Percentiles rank a stretch among this genome's conserved stretches.
Evolutionary conservation across 2,113 vertebrate species (phyloP).

Genomic region (Uria lomvia): DNA sequence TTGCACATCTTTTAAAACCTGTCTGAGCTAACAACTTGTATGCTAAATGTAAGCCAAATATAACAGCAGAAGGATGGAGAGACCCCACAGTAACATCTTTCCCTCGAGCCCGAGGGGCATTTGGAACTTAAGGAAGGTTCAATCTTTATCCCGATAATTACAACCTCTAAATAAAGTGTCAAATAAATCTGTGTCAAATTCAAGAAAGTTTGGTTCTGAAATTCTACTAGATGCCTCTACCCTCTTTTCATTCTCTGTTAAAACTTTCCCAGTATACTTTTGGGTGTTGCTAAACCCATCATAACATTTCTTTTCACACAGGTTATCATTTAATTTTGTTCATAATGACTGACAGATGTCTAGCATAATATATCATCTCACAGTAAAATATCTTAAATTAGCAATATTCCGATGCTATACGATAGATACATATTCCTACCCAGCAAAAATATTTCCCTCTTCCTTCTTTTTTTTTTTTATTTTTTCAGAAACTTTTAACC

Average conservation of each 20-base stretch:
- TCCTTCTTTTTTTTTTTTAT: not conserved
- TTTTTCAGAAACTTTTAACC: not conserved
- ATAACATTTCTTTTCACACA: not conserved
- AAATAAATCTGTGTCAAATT: constrained; percentile 29
- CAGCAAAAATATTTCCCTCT: not conserved
- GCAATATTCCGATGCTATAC: not conserved
- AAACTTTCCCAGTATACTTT: constrained; percentile 8
- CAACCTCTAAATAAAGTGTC: constrained; percentile 35
- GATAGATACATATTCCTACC: not conserved
- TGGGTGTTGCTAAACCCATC: constrained; percentile 8
- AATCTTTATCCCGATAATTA: constrained; percentile 36
- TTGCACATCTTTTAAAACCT: not conserved
- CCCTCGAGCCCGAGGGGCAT: not conserved
- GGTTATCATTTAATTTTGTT: not conserved
- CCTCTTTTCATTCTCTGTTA: constrained; percentile 20
- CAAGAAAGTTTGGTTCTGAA: constrained; percentile 22
- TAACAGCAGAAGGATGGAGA: not conserved
- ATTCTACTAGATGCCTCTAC: constrained; percentile 12
- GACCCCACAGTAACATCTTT: not conserved
- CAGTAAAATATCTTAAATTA: not conserved
- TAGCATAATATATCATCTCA: not conserved
- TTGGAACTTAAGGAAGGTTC: not conserved
- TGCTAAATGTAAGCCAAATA: constrained; percentile 1
- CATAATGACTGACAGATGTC: not conserved
- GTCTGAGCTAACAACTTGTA: not conserved